Evolutionary conservation across 2,113 vertebrate genomes (phyloP).

Genomic region (Prunella himalayana): DNA sequence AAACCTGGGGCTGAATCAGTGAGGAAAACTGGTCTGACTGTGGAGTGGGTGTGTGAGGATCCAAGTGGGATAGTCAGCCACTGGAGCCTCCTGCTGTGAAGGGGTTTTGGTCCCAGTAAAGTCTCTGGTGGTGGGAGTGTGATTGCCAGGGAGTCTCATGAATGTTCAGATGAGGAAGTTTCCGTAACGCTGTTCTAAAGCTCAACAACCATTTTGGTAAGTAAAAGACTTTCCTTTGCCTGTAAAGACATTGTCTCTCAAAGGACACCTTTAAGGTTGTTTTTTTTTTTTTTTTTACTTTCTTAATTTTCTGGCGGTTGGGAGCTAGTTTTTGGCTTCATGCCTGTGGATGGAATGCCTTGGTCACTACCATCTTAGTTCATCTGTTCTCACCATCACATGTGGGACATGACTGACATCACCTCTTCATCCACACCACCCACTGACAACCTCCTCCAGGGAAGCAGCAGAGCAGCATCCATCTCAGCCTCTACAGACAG

Average conservation of each 20-base stretch:
- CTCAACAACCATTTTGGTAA: background rate
- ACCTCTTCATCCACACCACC: background rate
- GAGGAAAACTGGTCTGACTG: background rate
- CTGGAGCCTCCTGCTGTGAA: accelerated
- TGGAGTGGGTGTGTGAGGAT: background rate
- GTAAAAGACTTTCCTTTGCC: background rate
- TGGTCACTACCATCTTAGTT: background rate
- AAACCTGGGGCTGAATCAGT: accelerated
- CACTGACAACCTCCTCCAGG: background rate
- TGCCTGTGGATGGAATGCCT: background rate
- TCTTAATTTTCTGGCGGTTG: background rate
- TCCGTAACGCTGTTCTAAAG: background rate
- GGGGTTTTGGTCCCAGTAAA: accelerated
- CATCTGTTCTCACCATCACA: background rate
- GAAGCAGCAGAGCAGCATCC: background rate
- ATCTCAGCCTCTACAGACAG: background rate
- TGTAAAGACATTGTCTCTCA: background rate
- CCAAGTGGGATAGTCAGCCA: accelerated
- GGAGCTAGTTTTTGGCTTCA: background rate
- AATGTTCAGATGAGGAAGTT: background rate
- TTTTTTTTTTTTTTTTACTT: background rate
- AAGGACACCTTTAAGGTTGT: background rate
- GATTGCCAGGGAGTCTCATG: accelerated
- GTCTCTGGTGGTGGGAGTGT: background rate
- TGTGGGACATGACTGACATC: background rate